These are phyloP conservation scores for Pionites leucogaster DNA, from an alignment of 2,113 vertebrate genomes.

Conservation along the genomic window DNA sequence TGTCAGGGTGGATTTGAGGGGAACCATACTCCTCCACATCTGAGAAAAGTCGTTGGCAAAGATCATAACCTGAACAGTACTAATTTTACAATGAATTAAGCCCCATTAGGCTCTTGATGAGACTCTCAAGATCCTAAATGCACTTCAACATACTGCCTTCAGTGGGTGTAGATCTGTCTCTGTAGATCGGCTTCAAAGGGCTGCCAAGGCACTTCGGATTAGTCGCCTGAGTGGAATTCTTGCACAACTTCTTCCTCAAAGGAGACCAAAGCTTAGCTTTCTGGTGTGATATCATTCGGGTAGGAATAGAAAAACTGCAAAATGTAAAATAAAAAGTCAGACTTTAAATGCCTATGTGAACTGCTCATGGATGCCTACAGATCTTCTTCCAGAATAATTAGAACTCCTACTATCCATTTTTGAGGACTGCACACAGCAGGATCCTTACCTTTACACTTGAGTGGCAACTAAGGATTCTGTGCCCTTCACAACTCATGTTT, in stretches of 20 bases:
- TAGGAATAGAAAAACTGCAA: background rate
- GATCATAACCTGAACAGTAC: background rate
- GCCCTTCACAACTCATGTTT: background rate
- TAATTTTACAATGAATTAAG: background rate
- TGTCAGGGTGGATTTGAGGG: background rate
- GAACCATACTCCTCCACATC: background rate
- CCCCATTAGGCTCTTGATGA: fast-evolving
- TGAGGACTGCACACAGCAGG: background rate
- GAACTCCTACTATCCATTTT: background rate
- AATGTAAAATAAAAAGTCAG: background rate
- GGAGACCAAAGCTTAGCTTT: background rate
- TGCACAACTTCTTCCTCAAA: background rate
- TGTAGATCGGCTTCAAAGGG: background rate
- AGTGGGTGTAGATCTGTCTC: background rate
- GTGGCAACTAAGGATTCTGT: background rate
- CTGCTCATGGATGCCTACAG: background rate
- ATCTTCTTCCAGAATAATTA: background rate
- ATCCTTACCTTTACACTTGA: background rate
- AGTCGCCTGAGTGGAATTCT: background rate
- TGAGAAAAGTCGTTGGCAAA: background rate
- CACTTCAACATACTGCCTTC: background rate
- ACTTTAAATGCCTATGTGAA: background rate
- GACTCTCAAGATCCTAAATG: background rate
- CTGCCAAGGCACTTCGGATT: background rate
- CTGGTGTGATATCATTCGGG: background rate